These are phyloP conservation scores for Remorina albescens DNA, from an alignment of 2,797 vertebrate species.

Conservation along the genomic window DNA sequence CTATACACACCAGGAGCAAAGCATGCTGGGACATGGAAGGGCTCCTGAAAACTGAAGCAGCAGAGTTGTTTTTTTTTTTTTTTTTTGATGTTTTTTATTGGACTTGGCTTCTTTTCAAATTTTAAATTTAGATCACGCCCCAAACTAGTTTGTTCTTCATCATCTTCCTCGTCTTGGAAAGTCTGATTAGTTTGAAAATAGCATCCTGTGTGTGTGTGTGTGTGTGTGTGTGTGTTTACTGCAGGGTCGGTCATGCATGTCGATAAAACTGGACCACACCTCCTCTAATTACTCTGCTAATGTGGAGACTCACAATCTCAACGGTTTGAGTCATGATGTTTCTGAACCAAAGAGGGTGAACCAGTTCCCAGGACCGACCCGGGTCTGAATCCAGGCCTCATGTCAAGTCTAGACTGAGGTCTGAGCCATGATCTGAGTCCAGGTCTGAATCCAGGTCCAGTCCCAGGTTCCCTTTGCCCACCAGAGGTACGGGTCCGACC, in stretches of 20 bases:
- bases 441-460: no score
- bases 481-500: no score
- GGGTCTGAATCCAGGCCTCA: no score
- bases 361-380: no score
- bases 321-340: slow-evolving; percentile 7
- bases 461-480: no score
- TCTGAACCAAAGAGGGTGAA: no score
- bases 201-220: background rate
- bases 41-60: no score
- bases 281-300: slow-evolving; percentile 46
- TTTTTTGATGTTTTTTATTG: no score
- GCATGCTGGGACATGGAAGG: background rate
- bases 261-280: slow-evolving; percentile 68
- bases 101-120: background rate
- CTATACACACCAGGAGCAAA: background rate
- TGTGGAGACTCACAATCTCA: slow-evolving; percentile 18
- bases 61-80: no score
- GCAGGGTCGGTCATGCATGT: slow-evolving; percentile 34
- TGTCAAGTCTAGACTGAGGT: no score
- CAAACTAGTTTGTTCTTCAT: background rate
- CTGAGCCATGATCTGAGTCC: no score
- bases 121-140: background rate
- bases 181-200: slow-evolving; percentile 12
- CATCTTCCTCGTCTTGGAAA: background rate
- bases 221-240: slow-evolving; percentile 47